A percentile compares a stretch with the other conserved stretches of the same genome.
Conservation (phyloP, 2,888 invertebrate genomes). For the Zelleria hepariella region DNA sequence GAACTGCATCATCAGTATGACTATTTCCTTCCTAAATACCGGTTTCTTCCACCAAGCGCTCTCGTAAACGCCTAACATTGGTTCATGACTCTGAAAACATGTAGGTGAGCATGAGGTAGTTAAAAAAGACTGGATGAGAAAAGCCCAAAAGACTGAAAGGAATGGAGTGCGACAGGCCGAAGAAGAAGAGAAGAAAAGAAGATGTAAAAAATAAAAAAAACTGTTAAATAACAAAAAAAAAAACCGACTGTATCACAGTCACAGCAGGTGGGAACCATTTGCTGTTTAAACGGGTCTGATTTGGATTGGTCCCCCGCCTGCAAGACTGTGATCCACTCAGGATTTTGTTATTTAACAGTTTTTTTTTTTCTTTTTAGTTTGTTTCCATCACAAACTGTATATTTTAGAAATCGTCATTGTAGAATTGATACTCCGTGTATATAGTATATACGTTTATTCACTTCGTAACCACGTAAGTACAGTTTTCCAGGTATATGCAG, state of each 20-base stretch:
- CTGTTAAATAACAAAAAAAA: neutral
- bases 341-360: no score
- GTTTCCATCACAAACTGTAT: no score
- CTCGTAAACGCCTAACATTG: neutral
- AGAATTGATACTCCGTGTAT: no score
- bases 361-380: no score
- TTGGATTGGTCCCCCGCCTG: no score
- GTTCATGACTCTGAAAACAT: constrained; percentile 1
- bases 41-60: neutral
- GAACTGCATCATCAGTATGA: neutral
- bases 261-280: neutral
- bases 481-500: no score
- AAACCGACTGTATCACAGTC: neutral
- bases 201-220: neutral
- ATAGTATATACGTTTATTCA: no score
- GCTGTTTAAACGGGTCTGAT: no score
- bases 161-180: neutral
- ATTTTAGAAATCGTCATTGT: no score
- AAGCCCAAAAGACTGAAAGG: neutral
- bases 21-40: neutral
- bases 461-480: no score
- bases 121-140: neutral
- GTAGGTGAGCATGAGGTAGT: no score
- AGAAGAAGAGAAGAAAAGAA: neutral
- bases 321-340: no score